These are phyloP conservation scores for Drosophila subquinaria DNA, from an alignment of 2,888 invertebrate species.

Conservation along the genomic window DNA sequence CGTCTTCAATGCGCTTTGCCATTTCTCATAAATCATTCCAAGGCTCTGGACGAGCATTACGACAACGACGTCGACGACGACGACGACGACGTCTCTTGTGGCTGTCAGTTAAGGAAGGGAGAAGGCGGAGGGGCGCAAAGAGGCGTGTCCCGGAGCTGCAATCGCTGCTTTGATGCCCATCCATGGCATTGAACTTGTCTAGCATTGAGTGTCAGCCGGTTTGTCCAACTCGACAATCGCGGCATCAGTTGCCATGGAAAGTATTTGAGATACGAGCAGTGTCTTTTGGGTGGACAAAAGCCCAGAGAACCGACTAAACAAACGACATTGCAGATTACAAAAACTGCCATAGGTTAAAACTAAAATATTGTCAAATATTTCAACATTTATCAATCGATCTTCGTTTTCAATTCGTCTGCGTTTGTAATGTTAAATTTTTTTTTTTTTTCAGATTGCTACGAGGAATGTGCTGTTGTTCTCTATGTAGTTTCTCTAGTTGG, in stretches of 20 bases:
- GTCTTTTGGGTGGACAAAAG: slow-evolving; percentile 12
- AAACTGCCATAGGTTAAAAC: slow-evolving; percentile 2
- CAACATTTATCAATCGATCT: neutral
- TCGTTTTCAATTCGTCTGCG: neutral
- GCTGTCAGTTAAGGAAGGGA: slow-evolving; percentile 36
- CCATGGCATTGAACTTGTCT: slow-evolving; percentile 81
- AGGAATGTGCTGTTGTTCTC: neutral
- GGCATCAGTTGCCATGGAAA: slow-evolving; percentile 54
- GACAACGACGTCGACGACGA: slow-evolving; percentile 37
- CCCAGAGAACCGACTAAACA: neutral
- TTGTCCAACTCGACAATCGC: slow-evolving; percentile 62
- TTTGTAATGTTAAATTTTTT: too few relatives aligned
- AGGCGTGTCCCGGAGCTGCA: slow-evolving; percentile 30
- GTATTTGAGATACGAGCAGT: slow-evolving; percentile 40
- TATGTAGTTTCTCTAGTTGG: too few relatives aligned
- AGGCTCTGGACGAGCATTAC: slow-evolving; percentile 61
- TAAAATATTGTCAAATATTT: slow-evolving; percentile 17
- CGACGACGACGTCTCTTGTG: slow-evolving; percentile 41
- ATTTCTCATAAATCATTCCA: slow-evolving; percentile 78
- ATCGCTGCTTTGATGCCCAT: slow-evolving; percentile 71
- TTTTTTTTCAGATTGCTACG: neutral
- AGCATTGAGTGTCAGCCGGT: slow-evolving; percentile 70
- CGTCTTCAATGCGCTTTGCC: slow-evolving; percentile 53
- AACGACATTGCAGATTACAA: slow-evolving; percentile 4
- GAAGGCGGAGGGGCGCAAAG: neutral